Evolutionary conservation across 2,888 invertebrate genomes (phyloP).

Genomic region (Peribatodes rhomboidaria): DNA sequence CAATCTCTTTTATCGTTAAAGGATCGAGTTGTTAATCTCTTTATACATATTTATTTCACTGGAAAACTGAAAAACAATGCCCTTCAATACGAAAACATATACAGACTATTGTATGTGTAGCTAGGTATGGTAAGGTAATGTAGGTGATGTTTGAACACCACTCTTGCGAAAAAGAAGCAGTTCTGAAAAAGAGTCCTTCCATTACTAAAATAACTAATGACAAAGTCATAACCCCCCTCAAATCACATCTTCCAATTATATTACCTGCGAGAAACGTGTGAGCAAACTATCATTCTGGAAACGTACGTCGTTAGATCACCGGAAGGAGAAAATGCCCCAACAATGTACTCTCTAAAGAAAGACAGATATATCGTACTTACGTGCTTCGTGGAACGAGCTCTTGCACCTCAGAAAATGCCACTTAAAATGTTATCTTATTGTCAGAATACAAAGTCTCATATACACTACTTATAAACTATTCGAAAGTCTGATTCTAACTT

Average conservation of each 20-base stretch:
- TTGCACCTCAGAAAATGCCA: conserved; percentile 54
- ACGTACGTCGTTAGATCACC: conserved; percentile 60
- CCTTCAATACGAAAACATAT: too few relatives aligned
- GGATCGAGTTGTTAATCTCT: too few relatives aligned
- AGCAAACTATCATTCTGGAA: conserved; percentile 63
- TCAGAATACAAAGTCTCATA: conserved; percentile 62
- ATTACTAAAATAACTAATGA: background rate
- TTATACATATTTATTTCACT: too few relatives aligned
- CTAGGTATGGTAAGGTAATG: too few relatives aligned
- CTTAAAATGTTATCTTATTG: conserved; percentile 64
- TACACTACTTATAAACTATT: conserved; percentile 54
- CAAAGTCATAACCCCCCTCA: conserved; percentile 37
- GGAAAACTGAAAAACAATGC: too few relatives aligned
- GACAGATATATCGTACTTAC: conserved; percentile 71
- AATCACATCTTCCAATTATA: conserved; percentile 40
- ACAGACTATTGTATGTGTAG: too few relatives aligned
- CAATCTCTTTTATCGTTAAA: too few relatives aligned
- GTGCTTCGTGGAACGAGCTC: conserved; percentile 60
- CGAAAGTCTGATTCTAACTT: conserved; percentile 53
- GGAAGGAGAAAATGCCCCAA: conserved; percentile 59
- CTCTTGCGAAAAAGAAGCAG: too few relatives aligned
- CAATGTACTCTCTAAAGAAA: conserved; percentile 64
- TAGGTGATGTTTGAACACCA: too few relatives aligned
- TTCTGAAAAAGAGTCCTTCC: too few relatives aligned
- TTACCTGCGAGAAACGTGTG: conserved; percentile 52